Base-by-base conservation (phyloP, 2,797 vertebrate genomes). In the Staurois parvus region DNA sequence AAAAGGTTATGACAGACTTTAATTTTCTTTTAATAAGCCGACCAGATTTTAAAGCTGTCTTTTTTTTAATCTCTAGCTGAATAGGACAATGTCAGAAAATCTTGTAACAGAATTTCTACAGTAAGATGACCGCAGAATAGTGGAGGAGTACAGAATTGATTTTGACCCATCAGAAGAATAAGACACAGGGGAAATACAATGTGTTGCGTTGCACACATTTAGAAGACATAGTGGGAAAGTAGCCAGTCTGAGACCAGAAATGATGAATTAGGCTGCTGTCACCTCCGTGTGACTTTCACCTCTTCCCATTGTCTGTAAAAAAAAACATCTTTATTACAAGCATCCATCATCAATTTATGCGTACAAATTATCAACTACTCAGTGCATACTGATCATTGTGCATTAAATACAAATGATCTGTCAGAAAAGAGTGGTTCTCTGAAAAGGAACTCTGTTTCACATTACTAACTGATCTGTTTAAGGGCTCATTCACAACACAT, bases 231-330 rank as follows among this genome's bases (percentile, higher is more conserved):
- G 72, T 37, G 32, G 75, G 59, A 89, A 89, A 88, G 88, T 88
- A 79, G 81, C 72, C 1, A 0, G 7, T 85, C 69, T 0, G 0
- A 79, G 88, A 87, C 66, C 11, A 29, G 79, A 81, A 26, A 48
- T 91, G 91, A 94, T 91, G 88, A 88, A 92, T 92, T 85, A 85
- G 74, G 21, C 19, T 89, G 30, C 77, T 72, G 59, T 80, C 87
- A 85, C 80, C 88, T 84, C 81, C 73, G 79, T 79, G 70, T n/a
- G 8, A 82, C 77, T 82, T 86, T 92, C 88, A 84, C 87, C 68
- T 90, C 83, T 82, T 77, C 81, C 78, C 76, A 21, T 77, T 37
- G 3, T 77, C 81, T 89, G 85, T 74, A 73, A 40, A 81, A 88
- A 85, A 15, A 88, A 85, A 17, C 80, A 85, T 85, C 32, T 32